Base-by-base conservation (phyloP, 2,113 vertebrate genomes). In the Beaufortia kweichowensis region DNA sequence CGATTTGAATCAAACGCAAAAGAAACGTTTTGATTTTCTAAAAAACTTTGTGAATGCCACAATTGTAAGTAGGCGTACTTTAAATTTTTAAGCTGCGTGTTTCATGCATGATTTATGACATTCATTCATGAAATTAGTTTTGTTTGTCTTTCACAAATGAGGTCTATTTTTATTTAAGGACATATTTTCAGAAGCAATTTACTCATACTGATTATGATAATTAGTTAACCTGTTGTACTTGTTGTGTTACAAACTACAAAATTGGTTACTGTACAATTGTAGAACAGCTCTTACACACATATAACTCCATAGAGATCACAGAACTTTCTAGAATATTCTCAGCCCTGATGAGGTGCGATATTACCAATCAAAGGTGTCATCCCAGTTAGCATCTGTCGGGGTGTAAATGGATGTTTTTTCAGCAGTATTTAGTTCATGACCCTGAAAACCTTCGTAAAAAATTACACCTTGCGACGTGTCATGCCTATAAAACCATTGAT, bases 381-480 rank as follows among this genome's bases (percentile, higher is more conserved):
- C 23, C 26, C 33, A 50, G 33, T 59, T 68, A 28, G 50, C 75
- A 66, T 53, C 5, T 56, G 39, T 43, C 59, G 48, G n/a, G 21
- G n/a, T 53, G 55, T 35, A 53, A 70, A 68, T 61, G 17, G 67
- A 39, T 50, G 46, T 57, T 72, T 35, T 57, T 64, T 72, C 28
- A 41, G 76, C 33, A 28, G 56, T 72, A 53, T 72, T 64, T 55
- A 64, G 41, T 78, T 72, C 46, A 56, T 55, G 56, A 53, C 46
- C 28, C 24, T 61, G 4, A 23, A 43, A 56, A n/a, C 14, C 59
- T n/a, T n/a, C n/a, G n/a, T n/a, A n/a, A n/a, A n/a, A 50, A 50
- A 50, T 50, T 19, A n/a, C 14, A n/a, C 19, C 48, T 50, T 6
- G 15, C 11, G 4, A 17, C 2, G 46, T 19, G 17, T 48, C 17